Base-by-base conservation (phyloP, 2,888 invertebrate genomes). In the Dicroscelio sp. region DNA sequence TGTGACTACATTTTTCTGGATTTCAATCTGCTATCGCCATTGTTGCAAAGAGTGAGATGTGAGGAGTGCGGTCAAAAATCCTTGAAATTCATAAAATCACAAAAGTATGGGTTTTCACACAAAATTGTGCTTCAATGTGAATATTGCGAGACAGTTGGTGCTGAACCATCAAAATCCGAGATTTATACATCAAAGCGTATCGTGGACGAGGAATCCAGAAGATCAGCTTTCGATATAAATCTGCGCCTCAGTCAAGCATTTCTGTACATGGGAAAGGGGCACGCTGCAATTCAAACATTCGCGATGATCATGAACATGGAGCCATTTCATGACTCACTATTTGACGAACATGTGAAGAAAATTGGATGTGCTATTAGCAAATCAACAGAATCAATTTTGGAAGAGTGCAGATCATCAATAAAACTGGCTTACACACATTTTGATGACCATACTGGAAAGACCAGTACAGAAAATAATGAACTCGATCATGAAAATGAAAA, bases 161-260 rank as follows among this genome's bases (percentile, higher is more conserved):
- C 6, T 38, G 43, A 84, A n/a, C 8, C 17, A 60, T 27, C 33
- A 48, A 84, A 73, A 63, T 60, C 52, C 20, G 48, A 73, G 35
- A 84, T 52, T 17, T 75, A 63, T 75, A 71, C 35, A 55, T 83
- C 60, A n/a, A 60, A 83, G 55, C 38, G 83, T n/a, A 30, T 71
- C 31, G 38, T 38, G 5, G 71, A 71, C 17, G 25, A 58, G 35
- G 31, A 33, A n/a, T 58, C 58, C 52, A 35, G 43, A 17, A 20
- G 83, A 75, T 48, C 73, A 58, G 60, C 48, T 6, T 88, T 88
- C 76, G 82, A 83, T 73, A 58, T 88, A 27, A 88, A 88, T 75
- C 52, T 88, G 38, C 76, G 76, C n/a, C 52, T 82, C 1, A 69
- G 69, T 55, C 17, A n/a, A 4, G 88, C 84, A 71, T 88, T 88